A percentile compares a stretch with the other conserved stretches of the same genome.
Conservation (phyloP, 2,113 vertebrate species). For the Pavo muticus region DNA sequence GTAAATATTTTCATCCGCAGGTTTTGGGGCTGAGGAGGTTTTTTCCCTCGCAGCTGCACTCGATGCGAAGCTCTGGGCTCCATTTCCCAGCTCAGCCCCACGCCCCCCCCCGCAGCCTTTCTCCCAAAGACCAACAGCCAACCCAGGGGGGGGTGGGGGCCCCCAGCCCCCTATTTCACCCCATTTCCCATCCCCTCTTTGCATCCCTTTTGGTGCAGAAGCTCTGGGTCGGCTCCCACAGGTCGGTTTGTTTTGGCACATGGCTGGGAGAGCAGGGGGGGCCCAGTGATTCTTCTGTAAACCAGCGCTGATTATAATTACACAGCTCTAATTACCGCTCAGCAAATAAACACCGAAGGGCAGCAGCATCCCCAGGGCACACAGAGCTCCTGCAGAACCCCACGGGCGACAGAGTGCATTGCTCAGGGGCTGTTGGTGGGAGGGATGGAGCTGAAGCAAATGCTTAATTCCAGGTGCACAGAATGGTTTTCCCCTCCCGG, state of each 20-base stretch:
- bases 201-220: not conserved
- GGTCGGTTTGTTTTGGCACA: constrained; percentile 15
- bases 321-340: constrained; percentile 12
- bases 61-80: not conserved
- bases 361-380: not conserved
- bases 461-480: not conserved
- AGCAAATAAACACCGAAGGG: constrained; percentile 31
- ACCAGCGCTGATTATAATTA: constrained; percentile 37
- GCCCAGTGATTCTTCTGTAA: not conserved
- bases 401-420: fast-evolving
- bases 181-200: not conserved
- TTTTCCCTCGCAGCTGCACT: not conserved
- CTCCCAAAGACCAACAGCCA: fast-evolving
- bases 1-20: not conserved
- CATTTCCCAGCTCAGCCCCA: not conserved
- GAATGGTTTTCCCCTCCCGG: not conserved
- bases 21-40: not conserved
- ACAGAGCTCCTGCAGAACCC: not conserved
- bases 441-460: fast-evolving
- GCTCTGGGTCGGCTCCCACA: not conserved
- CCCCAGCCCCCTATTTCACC: not conserved
- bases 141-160: not conserved
- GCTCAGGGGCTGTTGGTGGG: fast-evolving
- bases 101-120: not conserved
- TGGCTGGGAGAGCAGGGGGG: not conserved